These are phyloP conservation scores for Campoplex capitator DNA, from an alignment of 2,888 invertebrate genomes.

Conservation along the genomic window DNA sequence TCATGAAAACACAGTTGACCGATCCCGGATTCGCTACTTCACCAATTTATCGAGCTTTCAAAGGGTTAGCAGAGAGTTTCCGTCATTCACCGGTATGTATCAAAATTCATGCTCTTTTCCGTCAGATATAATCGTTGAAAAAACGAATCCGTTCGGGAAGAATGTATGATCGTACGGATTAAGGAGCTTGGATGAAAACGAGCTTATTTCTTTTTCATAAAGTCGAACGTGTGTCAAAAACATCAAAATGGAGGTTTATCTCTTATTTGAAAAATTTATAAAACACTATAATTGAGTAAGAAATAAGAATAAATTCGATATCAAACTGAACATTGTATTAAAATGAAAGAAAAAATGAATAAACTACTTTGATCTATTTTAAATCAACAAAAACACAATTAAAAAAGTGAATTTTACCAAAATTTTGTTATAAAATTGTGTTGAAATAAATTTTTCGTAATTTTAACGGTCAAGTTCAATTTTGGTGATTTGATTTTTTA, in stretches of 20 bases:
- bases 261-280: not conserved
- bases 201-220: not conserved
- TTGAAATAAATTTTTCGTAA: not conserved
- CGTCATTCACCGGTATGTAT: slow-evolving; percentile 12
- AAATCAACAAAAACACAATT: not conserved
- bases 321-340: not conserved
- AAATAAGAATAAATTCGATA: not conserved
- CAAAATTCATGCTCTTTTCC: slow-evolving; percentile 45
- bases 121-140: slow-evolving; percentile 56
- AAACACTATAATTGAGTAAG: not conserved
- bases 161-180: slow-evolving; percentile 4
- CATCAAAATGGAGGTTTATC: not conserved
- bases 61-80: slow-evolving; percentile 9
- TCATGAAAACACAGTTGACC: slow-evolving; percentile 47
- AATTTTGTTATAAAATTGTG: not conserved
- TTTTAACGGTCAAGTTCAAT: not conserved
- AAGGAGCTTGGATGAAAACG: not conserved
- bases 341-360: not conserved
- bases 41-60: slow-evolving; percentile 46
- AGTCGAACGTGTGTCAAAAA: not conserved
- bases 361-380: not conserved
- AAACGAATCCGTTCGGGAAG: slow-evolving; percentile 57
- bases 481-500: not conserved
- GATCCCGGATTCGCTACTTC: slow-evolving; percentile 60
- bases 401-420: not conserved